Evolutionary conservation across 2,888 invertebrate species (phyloP).

Genomic region (Mythimna impura): DNA sequence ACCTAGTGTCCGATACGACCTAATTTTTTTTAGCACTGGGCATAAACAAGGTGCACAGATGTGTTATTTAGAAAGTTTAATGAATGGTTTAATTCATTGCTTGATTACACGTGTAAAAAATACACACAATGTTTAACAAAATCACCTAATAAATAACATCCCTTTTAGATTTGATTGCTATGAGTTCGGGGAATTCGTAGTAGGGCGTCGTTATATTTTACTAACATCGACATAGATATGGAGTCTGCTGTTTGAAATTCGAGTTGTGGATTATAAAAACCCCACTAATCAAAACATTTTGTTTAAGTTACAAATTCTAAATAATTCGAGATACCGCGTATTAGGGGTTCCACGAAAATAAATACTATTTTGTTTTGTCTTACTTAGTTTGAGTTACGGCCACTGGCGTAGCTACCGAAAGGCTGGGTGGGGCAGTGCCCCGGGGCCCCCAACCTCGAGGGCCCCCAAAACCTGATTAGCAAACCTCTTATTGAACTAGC

Average conservation of each 20-base stretch:
- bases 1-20: too few relatives aligned
- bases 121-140: background rate
- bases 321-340: background rate
- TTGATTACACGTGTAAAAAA: background rate
- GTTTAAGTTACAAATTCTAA: background rate
- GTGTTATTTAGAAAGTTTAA: too few relatives aligned
- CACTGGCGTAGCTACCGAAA: too few relatives aligned
- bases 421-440: too few relatives aligned
- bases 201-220: background rate
- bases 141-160: background rate
- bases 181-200: background rate
- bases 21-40: background rate
- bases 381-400: background rate
- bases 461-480: too few relatives aligned
- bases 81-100: background rate
- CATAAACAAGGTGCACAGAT: background rate
- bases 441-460: too few relatives aligned
- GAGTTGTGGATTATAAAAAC: background rate
- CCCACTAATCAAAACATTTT: background rate
- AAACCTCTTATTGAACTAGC: too few relatives aligned
- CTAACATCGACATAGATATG: background rate
- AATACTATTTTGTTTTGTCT: background rate
- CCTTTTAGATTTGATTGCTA: conserved; percentile 2
- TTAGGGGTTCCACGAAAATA: background rate
- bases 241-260: background rate